Conservation (phyloP, 2,888 invertebrate genomes). For the Caenorhabditis sp. region DNA sequence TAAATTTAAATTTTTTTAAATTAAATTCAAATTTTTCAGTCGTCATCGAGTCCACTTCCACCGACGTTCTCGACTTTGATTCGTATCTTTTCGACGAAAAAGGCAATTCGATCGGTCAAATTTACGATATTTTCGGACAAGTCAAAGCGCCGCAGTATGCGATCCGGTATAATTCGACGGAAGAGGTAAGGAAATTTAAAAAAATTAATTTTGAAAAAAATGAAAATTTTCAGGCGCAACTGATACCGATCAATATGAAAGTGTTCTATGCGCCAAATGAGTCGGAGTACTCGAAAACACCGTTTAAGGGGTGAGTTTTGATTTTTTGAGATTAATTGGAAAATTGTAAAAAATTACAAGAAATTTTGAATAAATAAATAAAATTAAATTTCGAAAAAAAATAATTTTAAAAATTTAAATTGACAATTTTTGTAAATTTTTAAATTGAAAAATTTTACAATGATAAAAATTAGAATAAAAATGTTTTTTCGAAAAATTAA, state of each 20-base stretch:
- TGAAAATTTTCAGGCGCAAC: conserved; percentile 35
- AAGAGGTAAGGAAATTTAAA: conserved; percentile 55
- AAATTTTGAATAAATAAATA: too few species aligned
- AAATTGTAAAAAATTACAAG: too few species aligned
- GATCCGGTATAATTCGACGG: conserved; percentile 58
- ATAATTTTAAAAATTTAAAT: too few species aligned
- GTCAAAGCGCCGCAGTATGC: conserved; percentile 59
- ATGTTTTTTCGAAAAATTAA: too few species aligned
- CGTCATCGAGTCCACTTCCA: conserved; percentile 41
- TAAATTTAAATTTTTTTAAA: too few species aligned
- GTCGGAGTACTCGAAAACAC: conserved; percentile 49
- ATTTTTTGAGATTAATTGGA: too few species aligned
- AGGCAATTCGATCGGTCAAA: conserved; percentile 45
- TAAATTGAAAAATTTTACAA: too few species aligned
- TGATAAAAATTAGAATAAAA: too few species aligned
- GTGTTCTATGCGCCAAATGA: conserved; percentile 62
- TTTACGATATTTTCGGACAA: conserved; percentile 65
- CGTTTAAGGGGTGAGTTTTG: conserved; percentile 57
- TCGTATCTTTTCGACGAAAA: conserved; percentile 56
- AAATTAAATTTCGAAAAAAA: too few species aligned
- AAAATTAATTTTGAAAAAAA: neutral
- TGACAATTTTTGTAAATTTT: too few species aligned
- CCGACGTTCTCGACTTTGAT: conserved; percentile 62
- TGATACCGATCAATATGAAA: conserved; percentile 53
- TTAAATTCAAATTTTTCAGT: conserved; percentile 29